Conservation (phyloP, 2,797 vertebrate genomes). For the Muscicapa striata region DNA sequence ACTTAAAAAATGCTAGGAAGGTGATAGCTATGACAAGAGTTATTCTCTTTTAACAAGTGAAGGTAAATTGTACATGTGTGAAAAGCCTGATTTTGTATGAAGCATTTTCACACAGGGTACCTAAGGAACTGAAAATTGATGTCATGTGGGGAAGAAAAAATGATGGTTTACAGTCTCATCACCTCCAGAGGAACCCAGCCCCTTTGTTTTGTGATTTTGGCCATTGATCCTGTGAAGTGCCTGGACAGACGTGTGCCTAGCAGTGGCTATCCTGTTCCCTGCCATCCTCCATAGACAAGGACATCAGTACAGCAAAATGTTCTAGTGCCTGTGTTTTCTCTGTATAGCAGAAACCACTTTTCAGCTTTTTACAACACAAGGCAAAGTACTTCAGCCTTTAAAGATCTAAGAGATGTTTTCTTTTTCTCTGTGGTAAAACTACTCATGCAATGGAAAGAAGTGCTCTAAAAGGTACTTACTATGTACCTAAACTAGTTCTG, state of each 20-base stretch:
- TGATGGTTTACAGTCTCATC: background rate
- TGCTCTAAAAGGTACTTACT: background rate
- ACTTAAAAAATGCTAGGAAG: background rate
- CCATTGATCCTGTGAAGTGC: background rate
- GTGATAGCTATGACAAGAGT: background rate
- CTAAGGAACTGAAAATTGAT: background rate
- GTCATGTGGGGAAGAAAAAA: background rate
- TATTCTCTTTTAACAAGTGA: background rate
- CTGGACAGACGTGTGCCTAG: background rate
- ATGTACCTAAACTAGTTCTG: background rate
- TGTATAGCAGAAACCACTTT: background rate
- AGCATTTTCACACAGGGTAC: background rate
- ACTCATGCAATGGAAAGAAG: background rate
- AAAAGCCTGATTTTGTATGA: background rate
- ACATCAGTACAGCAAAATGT: background rate
- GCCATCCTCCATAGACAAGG: background rate
- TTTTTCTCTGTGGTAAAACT: background rate
- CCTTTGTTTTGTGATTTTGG: background rate
- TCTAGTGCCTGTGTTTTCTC: background rate
- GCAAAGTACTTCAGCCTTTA: background rate
- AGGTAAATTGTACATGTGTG: background rate
- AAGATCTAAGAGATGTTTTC: background rate
- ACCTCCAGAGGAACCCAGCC: background rate
- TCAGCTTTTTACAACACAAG: background rate
- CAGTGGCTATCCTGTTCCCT: background rate